Conservation (phyloP, 2,113 vertebrate species). For the Hassar affinis region DNA sequence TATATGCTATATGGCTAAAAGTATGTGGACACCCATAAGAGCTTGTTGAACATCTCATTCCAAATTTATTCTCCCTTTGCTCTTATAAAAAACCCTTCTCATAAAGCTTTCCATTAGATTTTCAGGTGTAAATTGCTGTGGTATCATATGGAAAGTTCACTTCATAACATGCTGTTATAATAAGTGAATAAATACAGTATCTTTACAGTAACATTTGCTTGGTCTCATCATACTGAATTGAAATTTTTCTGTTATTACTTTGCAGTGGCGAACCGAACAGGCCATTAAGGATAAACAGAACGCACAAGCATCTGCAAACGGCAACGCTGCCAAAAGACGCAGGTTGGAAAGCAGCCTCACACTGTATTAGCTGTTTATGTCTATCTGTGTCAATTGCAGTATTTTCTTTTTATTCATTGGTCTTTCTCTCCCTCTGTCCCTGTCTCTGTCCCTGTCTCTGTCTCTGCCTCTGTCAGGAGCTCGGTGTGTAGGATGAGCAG, state of each 20-base stretch:
- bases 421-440: background rate
- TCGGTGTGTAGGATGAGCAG: slow-evolving; percentile 90
- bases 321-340: slow-evolving; percentile 62
- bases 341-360: slow-evolving; percentile 56
- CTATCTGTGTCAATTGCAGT: background rate
- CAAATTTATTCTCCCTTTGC: background rate
- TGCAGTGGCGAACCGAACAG: slow-evolving; percentile 71
- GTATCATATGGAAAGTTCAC: background rate
- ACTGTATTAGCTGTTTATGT: background rate
- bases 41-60: background rate
- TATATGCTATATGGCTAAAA: background rate
- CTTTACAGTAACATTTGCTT: background rate
- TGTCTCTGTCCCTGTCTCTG: background rate
- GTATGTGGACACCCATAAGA: background rate
- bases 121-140: background rate
- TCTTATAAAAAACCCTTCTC: background rate
- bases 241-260: background rate
- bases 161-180: background rate
- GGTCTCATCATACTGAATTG: background rate
- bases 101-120: background rate
- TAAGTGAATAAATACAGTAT: background rate
- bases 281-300: slow-evolving; percentile 66
- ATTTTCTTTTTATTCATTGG: background rate
- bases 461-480: slow-evolving; percentile 65
- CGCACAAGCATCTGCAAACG: slow-evolving; percentile 56